phyloP scores from a whole-genome alignment of 2,113 vertebrate species.

The Esox niger region DNA sequence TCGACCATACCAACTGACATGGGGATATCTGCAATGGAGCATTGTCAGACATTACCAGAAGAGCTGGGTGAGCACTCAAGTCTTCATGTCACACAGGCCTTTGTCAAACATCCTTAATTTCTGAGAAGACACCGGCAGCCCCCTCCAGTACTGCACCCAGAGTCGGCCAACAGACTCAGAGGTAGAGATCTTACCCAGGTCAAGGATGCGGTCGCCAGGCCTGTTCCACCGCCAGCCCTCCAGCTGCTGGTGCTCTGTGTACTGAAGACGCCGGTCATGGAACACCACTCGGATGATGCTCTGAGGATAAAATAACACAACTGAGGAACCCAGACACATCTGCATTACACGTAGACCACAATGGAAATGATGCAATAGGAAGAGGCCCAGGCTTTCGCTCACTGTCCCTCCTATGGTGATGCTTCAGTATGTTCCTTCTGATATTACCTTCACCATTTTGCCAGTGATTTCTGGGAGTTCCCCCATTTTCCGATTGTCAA shows the following conservation, averaged over 20 bases:
- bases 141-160: not conserved
- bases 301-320: conserved; percentile 57
- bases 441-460: conserved; percentile 93
- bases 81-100: not conserved
- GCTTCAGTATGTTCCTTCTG: not conserved
- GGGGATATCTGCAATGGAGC: conserved; percentile 84
- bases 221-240: conserved; percentile 98
- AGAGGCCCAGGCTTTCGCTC: not conserved
- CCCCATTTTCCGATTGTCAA: conserved; percentile 96
- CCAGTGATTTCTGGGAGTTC: conserved; percentile 94
- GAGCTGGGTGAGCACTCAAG: conserved; percentile 13
- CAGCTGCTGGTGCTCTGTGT: conserved; percentile 96
- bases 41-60: conserved; percentile 42
- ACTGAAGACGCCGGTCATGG: conserved; percentile 92
- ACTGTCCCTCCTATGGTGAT: not conserved
- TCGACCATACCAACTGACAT: conserved; percentile 98
- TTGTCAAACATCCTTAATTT: not conserved
- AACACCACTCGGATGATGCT: conserved; percentile 97
- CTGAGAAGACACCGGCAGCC: not conserved
- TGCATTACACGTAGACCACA: not conserved
- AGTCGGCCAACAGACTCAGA: not conserved
- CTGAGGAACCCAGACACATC: not conserved
- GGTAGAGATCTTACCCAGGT: conserved; percentile 79
- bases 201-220: conserved; percentile 93
- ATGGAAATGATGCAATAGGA: not conserved